phyloP scores from a whole-genome alignment of 2,797 vertebrate genomes.

The Notolepis coatsorum region DNA sequence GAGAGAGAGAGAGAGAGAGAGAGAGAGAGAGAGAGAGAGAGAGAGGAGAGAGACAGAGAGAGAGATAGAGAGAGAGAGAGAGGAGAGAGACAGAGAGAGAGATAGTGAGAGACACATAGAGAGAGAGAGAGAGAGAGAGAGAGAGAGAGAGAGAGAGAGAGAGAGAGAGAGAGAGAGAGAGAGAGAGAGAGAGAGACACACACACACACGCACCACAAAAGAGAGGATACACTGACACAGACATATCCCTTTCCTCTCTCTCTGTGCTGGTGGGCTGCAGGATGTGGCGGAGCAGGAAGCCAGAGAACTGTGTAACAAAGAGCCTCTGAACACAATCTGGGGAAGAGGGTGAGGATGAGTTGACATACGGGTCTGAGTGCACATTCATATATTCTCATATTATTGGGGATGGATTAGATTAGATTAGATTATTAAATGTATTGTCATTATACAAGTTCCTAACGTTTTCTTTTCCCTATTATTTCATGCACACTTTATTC shows the following conservation, averaged over 20 bases:
- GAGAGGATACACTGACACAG: constrained; percentile 20
- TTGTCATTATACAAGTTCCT: too few relatives aligned
- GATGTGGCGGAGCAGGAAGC: constrained; percentile 22
- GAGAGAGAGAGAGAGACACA: background rate
- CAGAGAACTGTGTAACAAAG: too few relatives aligned
- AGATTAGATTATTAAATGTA: too few relatives aligned
- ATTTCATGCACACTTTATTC: too few relatives aligned
- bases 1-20: constrained; percentile 1
- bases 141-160: background rate
- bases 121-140: constrained; percentile 3
- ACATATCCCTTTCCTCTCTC: constrained; percentile 28
- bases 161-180: constrained; percentile 3
- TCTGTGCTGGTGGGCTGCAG: constrained; percentile 12
- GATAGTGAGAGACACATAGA: background rate
- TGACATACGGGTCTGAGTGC: too few relatives aligned
- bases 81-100: constrained; percentile 25
- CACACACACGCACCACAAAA: constrained; percentile 26
- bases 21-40: background rate
- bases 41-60: background rate
- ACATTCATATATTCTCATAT: too few relatives aligned
- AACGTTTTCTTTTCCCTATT: too few relatives aligned
- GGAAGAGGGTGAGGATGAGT: too few relatives aligned
- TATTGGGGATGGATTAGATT: too few relatives aligned
- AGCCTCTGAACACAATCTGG: too few relatives aligned
- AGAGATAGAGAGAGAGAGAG: background rate